These are phyloP conservation scores for Coilia nasus DNA, from an alignment of 2,797 vertebrate genomes.

Conservation along the genomic window DNA sequence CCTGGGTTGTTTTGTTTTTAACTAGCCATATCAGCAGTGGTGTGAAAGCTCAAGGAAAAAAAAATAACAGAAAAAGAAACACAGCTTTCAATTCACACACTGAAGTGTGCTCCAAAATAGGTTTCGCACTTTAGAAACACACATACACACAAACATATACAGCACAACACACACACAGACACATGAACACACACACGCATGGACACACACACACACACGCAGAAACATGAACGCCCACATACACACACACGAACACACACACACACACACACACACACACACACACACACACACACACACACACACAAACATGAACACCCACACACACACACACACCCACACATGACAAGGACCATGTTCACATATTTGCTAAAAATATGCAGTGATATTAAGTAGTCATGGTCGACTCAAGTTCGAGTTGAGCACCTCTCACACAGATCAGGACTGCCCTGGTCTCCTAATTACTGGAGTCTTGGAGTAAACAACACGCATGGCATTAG, in stretches of 20 bases:
- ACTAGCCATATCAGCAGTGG: constrained; percentile 7
- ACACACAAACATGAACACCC: neutral
- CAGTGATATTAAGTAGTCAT: neutral
- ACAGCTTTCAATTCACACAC: neutral
- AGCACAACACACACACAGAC: neutral
- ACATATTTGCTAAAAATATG: neutral
- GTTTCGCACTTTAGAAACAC: neutral
- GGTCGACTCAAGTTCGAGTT: neutral
- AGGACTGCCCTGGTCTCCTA: neutral
- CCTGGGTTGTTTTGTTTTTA: neutral
- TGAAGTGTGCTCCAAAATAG: neutral
- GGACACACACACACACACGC: neutral
- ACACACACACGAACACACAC: neutral
- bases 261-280: neutral
- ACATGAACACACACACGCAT: neutral
- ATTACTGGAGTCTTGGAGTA: neutral
- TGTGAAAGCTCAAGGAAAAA: neutral
- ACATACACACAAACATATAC: neutral
- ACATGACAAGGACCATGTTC: neutral
- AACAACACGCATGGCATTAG: neutral
- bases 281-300: neutral
- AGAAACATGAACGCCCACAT: neutral
- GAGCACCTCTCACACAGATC: neutral
- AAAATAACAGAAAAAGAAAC: neutral
- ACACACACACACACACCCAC: neutral